These are phyloP conservation scores for Heliothis virescens DNA, from an alignment of 1,140 invertebrate genomes.

Conservation along the genomic window DNA sequence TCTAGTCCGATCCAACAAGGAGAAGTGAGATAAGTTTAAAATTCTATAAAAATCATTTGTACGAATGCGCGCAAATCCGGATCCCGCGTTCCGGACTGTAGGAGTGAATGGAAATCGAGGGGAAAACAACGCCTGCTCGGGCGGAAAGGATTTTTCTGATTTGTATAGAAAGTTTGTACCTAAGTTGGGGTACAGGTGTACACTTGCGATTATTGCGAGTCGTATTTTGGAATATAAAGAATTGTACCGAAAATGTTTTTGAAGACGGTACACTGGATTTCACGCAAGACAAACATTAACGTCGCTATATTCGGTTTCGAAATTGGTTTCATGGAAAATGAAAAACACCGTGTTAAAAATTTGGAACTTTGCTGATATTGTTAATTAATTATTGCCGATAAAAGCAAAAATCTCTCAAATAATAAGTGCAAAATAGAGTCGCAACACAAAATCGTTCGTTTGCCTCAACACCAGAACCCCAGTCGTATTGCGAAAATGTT, in stretches of 20 bases:
- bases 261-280: too few species aligned
- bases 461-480: background rate
- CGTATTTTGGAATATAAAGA: background rate
- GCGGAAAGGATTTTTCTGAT: slow-evolving; percentile 53
- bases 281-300: too few species aligned
- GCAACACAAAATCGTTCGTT: slow-evolving; percentile 15
- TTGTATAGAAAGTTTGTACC: slow-evolving; percentile 43
- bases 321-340: too few species aligned
- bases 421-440: background rate
- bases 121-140: slow-evolving; percentile 51
- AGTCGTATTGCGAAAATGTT: slow-evolving; percentile 45
- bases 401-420: background rate
- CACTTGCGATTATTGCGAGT: slow-evolving; percentile 18
- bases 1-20: slow-evolving; percentile 30
- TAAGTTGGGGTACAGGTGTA: slow-evolving; percentile 39
- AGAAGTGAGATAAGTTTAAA: slow-evolving; percentile 45
- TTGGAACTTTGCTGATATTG: too few species aligned
- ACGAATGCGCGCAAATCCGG: slow-evolving; percentile 49
- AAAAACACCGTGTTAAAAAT: too few species aligned
- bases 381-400: too few species aligned
- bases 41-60: slow-evolving; percentile 51
- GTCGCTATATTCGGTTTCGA: too few species aligned
- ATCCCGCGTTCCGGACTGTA: slow-evolving; percentile 44
- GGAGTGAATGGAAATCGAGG: slow-evolving; percentile 54
- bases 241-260: too few species aligned